Base-by-base conservation (phyloP, 2,888 invertebrate genomes). In the Norana najaformis region DNA sequence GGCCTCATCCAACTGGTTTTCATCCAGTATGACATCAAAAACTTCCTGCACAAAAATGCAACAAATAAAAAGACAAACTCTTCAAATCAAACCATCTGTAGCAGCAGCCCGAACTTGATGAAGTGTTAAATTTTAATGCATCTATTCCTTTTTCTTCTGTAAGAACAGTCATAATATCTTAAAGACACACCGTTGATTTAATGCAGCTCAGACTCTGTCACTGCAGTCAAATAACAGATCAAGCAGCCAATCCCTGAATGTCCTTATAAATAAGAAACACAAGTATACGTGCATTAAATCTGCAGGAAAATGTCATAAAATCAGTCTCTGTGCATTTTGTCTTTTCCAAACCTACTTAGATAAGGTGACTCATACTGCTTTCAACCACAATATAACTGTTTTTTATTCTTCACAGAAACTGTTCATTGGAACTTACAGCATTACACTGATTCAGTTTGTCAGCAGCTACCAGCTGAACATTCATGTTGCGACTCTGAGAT, bases 401-500 rank as follows among this genome's bases (percentile, higher is more conserved):
- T n/a, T 16, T n/a, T 6, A 69, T 30, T 69, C 69, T 69, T 69
- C 69, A 69, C n/a, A 69, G n/a, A 69, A 69, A 16, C 69, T 69
- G 69, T 47, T 47, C 47, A 47, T 8, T 23, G 23, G 47, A 23
- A 94, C 94, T 93, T 93, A 96, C 96, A 88, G 97, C 96, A 92
- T 98, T 98, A 96, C 99, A 99, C 96, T 99, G 99, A 92, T 98
- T 97, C 95, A 99, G 96, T 95, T 99, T 99, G 95, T 99, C 99
- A 88, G 99, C 98, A 89, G 99, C 99, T 93, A 99, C 99, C 97
- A 99, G 97, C 96, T 99, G 99, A 93, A 99, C 99, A 95, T 98
- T 99, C 94, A 99, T 96, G 96, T 99, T 98, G 94, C 99, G 97
- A 93, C 97, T 97, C 96, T 99, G 99, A 89, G 98, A 98, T 96